Conservation (phyloP, 2,113 vertebrate genomes). For the Ptychochromis oligacanthus region DNA sequence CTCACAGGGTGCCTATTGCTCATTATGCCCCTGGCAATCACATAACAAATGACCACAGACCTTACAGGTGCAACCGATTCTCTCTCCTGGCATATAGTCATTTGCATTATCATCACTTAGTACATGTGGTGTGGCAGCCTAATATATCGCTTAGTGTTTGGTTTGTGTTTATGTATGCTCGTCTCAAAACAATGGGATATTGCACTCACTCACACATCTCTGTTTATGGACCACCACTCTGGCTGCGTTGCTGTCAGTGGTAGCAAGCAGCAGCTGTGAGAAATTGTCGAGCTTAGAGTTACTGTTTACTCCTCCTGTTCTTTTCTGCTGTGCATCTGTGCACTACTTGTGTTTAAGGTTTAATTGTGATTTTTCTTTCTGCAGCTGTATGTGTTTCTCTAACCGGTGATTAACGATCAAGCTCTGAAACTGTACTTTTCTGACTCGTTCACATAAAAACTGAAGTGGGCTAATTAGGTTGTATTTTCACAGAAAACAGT, state of each 20-base stretch:
- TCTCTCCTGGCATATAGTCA: constrained; percentile 47
- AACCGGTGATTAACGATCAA: constrained; percentile 32
- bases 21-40: constrained; percentile 50
- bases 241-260: constrained; percentile 3
- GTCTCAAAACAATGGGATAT: constrained; percentile 40
- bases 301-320: constrained; percentile 20
- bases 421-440: constrained; percentile 33
- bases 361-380: constrained; percentile 29
- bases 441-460: constrained; percentile 30
- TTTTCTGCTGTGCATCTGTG: constrained; percentile 35
- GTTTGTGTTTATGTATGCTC: constrained; percentile 12
- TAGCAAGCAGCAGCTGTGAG: constrained; percentile 41
- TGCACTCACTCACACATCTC: constrained; percentile 17
- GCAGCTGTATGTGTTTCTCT: constrained; percentile 39
- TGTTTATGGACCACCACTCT: constrained; percentile 25
- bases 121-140: constrained; percentile 34
- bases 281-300: constrained; percentile 13
- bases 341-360: constrained; percentile 28
- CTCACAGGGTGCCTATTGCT: constrained; percentile 41
- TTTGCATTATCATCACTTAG: constrained; percentile 62
- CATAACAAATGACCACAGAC: constrained; percentile 59
- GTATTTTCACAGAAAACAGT: constrained; percentile 20
- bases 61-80: constrained; percentile 46
- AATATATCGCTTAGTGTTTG: constrained; percentile 43
- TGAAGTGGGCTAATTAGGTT: constrained; percentile 56